Evolutionary conservation across 1,140 invertebrate species (phyloP).

Genomic region (Magallana ariakensis): DNA sequence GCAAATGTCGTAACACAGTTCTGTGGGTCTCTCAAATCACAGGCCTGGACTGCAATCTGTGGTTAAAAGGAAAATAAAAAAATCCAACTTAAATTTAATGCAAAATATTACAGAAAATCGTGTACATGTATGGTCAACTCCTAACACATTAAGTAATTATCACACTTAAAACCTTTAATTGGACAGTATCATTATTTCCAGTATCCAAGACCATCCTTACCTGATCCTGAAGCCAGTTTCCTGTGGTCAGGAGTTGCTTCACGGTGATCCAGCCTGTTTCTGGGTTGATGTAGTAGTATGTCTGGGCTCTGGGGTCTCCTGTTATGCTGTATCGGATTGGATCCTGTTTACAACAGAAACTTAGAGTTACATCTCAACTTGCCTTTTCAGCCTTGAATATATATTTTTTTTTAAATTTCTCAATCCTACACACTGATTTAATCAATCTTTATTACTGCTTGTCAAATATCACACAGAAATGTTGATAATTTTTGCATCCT

Average conservation of each 20-base stretch:
- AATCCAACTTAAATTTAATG: no score
- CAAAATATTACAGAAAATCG: neutral
- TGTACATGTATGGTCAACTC: neutral
- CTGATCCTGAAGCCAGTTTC: constrained; percentile 50
- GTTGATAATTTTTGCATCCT: no score
- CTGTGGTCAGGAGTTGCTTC: constrained; percentile 57
- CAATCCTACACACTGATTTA: neutral
- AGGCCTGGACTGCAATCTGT: constrained; percentile 61
- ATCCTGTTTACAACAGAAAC: constrained; percentile 53
- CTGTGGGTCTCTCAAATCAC: constrained; percentile 60
- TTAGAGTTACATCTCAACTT: neutral
- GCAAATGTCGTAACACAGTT: constrained; percentile 45
- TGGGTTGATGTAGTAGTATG: constrained; percentile 66
- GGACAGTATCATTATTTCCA: no score
- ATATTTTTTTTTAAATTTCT: no score
- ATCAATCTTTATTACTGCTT: no score
- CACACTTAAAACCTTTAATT: no score
- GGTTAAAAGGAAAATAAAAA: constrained; percentile 34
- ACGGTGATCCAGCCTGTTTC: constrained; percentile 63
- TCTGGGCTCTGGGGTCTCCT: constrained; percentile 25
- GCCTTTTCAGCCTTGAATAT: no score
- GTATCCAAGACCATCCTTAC: constrained; percentile 51
- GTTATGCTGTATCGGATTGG: constrained; percentile 55
- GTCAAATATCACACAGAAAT: no score
- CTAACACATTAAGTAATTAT: no score